Evolutionary conservation across 2,113 vertebrate genomes (phyloP).

Genomic region (Pteruthius melanotis): DNA sequence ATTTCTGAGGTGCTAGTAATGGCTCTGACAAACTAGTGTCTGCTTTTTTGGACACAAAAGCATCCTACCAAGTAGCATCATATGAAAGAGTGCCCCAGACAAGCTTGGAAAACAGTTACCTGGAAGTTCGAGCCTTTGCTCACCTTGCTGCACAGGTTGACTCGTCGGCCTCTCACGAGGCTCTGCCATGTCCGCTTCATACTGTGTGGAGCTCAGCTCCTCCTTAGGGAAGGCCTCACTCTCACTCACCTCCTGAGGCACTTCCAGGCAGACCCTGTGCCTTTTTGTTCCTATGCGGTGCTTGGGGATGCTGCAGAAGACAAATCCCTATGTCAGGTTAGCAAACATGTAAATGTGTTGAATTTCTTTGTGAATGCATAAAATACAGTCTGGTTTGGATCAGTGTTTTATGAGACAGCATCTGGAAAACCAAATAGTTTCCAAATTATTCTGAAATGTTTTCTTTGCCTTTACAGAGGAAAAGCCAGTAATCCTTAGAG

Average conservation of each 20-base stretch:
- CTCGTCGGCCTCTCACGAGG: not conserved
- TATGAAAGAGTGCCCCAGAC: not conserved
- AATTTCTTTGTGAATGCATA: not conserved
- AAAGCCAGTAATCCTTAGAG: not conserved
- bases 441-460: not conserved
- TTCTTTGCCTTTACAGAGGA: not conserved
- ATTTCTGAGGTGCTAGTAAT: not conserved
- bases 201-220: conserved; percentile 69
- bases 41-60: not conserved
- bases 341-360: not conserved
- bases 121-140: conserved; percentile 58
- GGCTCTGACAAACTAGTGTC: not conserved
- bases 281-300: conserved; percentile 96
- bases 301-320: conserved; percentile 73
- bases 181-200: conserved; percentile 35
- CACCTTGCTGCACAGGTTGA: conserved; percentile 59
- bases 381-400: not conserved
- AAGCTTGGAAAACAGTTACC: conserved; percentile 52
- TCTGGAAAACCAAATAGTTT: not conserved
- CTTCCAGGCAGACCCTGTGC: conserved; percentile 91
- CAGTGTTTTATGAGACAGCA: not conserved
- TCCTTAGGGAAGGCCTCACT: conserved; percentile 82
- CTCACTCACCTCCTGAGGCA: conserved; percentile 87
- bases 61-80: not conserved
- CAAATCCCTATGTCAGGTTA: not conserved